A percentile compares a stretch with the other conserved stretches of the same genome.
Evolutionary conservation across 2,113 vertebrate species (phyloP).

Genomic region (Ovis aries): DNA sequence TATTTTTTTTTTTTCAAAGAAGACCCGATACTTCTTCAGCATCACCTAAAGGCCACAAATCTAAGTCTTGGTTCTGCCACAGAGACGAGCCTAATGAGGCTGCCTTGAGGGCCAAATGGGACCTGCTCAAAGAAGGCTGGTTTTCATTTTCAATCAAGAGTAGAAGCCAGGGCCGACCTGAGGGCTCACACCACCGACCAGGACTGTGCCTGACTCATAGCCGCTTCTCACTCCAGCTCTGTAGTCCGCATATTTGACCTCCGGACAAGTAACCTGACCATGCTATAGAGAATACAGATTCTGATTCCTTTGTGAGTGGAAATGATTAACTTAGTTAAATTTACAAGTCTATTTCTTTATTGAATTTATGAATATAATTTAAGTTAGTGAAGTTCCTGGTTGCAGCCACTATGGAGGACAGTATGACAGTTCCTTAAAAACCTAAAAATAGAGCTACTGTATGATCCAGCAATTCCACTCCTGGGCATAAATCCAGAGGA

Average conservation of each 20-base stretch:
- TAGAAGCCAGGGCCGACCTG: too few relatives aligned
- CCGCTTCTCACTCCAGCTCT: background rate
- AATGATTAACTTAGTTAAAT: background rate
- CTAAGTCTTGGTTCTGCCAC: background rate
- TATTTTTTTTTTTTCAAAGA: background rate
- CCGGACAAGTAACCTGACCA: background rate
- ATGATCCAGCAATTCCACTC: background rate
- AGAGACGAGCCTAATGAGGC: background rate
- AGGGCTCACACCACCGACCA: background rate
- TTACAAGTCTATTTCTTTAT: background rate
- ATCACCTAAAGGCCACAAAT: background rate
- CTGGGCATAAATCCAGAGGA: background rate
- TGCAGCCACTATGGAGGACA: background rate
- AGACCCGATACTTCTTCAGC: background rate
- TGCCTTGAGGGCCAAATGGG: background rate
- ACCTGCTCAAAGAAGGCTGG: background rate
- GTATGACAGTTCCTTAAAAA: background rate
- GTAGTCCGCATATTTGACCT: background rate
- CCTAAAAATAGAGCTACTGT: background rate
- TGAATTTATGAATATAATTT: background rate
- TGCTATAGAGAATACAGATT: background rate
- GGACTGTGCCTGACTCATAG: background rate
- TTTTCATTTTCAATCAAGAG: background rate
- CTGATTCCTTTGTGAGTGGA: background rate
- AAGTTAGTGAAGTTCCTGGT: background rate